Conservation (phyloP, 2,888 invertebrate genomes). For the Villa cingulata region DNA sequence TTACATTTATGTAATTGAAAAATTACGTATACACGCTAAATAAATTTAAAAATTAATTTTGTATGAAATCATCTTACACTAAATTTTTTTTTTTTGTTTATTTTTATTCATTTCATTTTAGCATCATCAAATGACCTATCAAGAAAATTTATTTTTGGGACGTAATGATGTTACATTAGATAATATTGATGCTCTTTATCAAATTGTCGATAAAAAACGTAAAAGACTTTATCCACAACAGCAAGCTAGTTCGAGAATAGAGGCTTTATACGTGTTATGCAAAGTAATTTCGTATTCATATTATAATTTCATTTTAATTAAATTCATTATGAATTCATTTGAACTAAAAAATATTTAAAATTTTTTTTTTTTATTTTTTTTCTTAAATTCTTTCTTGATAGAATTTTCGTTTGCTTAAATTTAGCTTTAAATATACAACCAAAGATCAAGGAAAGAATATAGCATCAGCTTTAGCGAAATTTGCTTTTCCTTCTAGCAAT, state of each 20-base stretch:
- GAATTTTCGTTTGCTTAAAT: constrained; percentile 79
- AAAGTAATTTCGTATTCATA: constrained; percentile 17
- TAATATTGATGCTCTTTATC: constrained; percentile 34
- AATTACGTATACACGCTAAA: no score
- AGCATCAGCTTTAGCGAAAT: constrained; percentile 68
- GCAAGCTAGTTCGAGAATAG: constrained; percentile 31
- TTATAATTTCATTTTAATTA: constrained; percentile 10
- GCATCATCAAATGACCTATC: constrained; percentile 21
- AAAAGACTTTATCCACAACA: constrained; percentile 30
- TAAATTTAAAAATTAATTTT: not conserved
- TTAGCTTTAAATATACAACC: constrained; percentile 74
- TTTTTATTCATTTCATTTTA: not conserved
- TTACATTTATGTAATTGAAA: no score
- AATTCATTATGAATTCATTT: not conserved
- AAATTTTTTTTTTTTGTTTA: not conserved
- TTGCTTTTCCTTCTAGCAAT: constrained; percentile 75
- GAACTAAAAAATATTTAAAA: not conserved
- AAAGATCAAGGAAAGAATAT: constrained; percentile 67
- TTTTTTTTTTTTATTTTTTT: not conserved
- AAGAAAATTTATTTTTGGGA: constrained; percentile 30
- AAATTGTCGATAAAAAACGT: constrained; percentile 26
- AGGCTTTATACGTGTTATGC: constrained; percentile 33
- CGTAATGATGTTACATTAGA: constrained; percentile 34
- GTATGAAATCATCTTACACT: no score
- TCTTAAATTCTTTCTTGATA: constrained; percentile 34